phyloP scores from a whole-genome alignment of 2,113 vertebrate species.

The Pituophis catenifer region DNA sequence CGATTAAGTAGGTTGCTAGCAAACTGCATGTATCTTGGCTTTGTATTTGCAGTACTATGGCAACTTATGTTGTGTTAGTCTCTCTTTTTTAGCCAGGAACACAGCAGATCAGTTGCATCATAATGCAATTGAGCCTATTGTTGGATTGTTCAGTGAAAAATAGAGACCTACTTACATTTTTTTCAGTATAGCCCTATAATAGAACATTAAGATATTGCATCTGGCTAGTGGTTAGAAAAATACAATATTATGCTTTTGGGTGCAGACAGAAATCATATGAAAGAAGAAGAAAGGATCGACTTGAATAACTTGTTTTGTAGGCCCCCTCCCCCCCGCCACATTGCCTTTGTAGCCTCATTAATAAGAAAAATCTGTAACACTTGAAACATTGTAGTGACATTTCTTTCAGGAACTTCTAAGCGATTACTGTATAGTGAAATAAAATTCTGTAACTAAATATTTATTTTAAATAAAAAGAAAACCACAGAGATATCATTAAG shows the following conservation, averaged over 20 bases:
- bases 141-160: neutral
- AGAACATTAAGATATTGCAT: neutral
- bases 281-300: neutral
- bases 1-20: neutral
- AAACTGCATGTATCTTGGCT: neutral
- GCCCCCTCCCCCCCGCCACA: neutral
- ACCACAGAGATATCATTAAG: accelerated
- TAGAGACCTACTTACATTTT: neutral
- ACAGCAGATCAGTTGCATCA: neutral
- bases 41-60: neutral
- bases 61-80: neutral
- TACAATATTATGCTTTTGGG: neutral
- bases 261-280: too few species aligned
- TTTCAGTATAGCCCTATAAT: neutral
- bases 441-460: neutral
- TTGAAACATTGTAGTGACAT: neutral
- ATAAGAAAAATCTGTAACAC: neutral
- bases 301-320: neutral
- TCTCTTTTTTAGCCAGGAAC: neutral
- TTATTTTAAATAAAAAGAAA: neutral
- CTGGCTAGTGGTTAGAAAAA: neutral
- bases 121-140: neutral
- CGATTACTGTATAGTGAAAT: neutral
- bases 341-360: neutral
- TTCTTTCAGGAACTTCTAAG: neutral